Conservation (phyloP, 1,140 invertebrate species). For the Rhizoglyphus robini region DNA sequence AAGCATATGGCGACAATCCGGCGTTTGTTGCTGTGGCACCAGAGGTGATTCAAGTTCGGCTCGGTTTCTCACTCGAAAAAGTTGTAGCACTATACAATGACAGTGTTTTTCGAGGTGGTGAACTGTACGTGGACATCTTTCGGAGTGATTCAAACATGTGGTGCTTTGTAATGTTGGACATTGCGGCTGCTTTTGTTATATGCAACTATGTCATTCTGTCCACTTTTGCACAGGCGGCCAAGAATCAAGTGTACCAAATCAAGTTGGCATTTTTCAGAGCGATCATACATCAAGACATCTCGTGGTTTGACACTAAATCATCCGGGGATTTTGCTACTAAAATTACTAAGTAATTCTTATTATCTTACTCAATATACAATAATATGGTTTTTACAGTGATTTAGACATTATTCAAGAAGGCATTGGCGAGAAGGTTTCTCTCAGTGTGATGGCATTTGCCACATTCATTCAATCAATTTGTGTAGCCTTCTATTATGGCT, state of each 20-base stretch:
- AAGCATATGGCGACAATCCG: neutral
- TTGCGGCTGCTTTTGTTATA: conserved; percentile 2
- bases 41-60: neutral
- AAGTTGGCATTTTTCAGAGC: conserved; percentile 33
- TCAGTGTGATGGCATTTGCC: conserved; percentile 35
- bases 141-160: neutral
- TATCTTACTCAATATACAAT: no score
- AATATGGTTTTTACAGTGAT: no score
- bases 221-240: no score
- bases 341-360: conserved; percentile 45
- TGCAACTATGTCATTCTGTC: neutral
- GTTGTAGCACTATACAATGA: neutral
- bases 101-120: neutral
- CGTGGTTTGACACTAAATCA: no score
- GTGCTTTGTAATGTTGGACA: neutral
- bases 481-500: no score
- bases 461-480: conserved; percentile 34
- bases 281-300: conserved; percentile 44
- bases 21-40: no score
- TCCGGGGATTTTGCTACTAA: conserved; percentile 66
- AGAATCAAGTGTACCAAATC: no score
- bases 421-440: no score
- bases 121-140: conserved; percentile 1
- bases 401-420: conserved; percentile 41
- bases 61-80: neutral